A percentile compares a stretch with the other conserved stretches of the same genome.
These are phyloP conservation scores for Schizopygopsis pylzovi DNA, from an alignment of 2,797 vertebrate species.

Conservation along the genomic window DNA sequence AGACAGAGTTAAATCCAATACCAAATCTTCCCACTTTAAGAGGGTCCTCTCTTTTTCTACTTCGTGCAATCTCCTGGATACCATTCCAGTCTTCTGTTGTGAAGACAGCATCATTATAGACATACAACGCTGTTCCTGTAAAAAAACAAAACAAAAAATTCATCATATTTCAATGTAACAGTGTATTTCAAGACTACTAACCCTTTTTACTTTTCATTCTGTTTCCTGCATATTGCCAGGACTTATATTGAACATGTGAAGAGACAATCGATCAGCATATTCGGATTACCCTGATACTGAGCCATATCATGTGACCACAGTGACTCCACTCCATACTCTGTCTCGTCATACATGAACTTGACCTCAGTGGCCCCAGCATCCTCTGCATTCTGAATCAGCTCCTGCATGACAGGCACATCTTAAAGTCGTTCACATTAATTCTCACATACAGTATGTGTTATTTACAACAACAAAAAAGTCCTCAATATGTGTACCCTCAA, in stretches of 20 bases:
- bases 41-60: slow-evolving; percentile 97
- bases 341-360: slow-evolving; percentile 96
- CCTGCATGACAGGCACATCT: slow-evolving; percentile 75
- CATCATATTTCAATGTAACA: background rate
- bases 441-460: background rate
- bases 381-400: slow-evolving; percentile 98
- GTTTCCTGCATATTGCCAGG: background rate
- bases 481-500: background rate
- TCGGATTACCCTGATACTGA: slow-evolving; percentile 89
- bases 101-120: slow-evolving; percentile 95
- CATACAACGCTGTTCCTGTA: slow-evolving; percentile 90
- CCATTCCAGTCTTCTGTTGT: slow-evolving; percentile 96
- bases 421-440: background rate
- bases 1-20: slow-evolving; percentile 99
- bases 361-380: slow-evolving; percentile 97
- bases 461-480: background rate
- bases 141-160: background rate
- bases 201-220: background rate
- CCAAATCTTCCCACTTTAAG: slow-evolving; percentile 98
- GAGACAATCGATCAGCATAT: background rate
- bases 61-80: slow-evolving; percentile 98
- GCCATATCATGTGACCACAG: slow-evolving; percentile 95
- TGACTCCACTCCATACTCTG: slow-evolving; percentile 91
- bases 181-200: background rate
- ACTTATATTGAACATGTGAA: background rate